Base-by-base conservation (phyloP, 2,113 vertebrate species). In the Oreochromis tanganicae region DNA sequence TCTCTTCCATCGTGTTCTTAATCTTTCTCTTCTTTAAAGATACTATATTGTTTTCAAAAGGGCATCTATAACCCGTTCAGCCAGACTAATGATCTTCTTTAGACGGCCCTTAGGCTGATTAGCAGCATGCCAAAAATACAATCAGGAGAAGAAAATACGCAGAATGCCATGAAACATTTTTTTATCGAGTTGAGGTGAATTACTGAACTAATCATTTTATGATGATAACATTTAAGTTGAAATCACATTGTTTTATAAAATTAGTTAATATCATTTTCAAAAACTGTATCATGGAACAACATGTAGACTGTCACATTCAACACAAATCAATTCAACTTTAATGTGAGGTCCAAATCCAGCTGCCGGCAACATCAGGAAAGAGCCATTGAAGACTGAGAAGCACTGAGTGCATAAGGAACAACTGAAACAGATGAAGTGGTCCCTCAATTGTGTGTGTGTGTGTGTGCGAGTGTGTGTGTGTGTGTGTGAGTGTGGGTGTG, bases 311-410 rank as follows among this genome's bases (percentile, higher is more conserved):
- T 73, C 66, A 71, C 46, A 16, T 46, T 46, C 68, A 73, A 46
- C 68, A 46, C 13, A 27, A 27, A 73, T 73, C 21, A 46, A 27
- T 24, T 43, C 0, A 73, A 24, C 38, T 46, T 71, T 43, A 46
- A 0, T 16, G 21, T 73, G 38, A 73, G 1, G 13, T 46, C 38
- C 21, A 27, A 73, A 73, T 73, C 21, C 66, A 73, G 66, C 66
- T 46, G n/a, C 12, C 0, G 1, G 21, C 13, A 46, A 46, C 66
- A 73, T 43, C 66, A 46, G 38, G 13, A 46, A 73, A 1, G 5
- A 73, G 38, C n/a, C 38, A 73, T n/a, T 71, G 66, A 43, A 71
- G 66, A 9, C 36, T 41, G 63, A 24, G n/a, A 71, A 41, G 19
- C n/a, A 41, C 36, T 21, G 19, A 13, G 7, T 43, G 21, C 38